Evolutionary conservation across 2,797 vertebrate species (phyloP).

Genomic region (Somateria mollissima): DNA sequence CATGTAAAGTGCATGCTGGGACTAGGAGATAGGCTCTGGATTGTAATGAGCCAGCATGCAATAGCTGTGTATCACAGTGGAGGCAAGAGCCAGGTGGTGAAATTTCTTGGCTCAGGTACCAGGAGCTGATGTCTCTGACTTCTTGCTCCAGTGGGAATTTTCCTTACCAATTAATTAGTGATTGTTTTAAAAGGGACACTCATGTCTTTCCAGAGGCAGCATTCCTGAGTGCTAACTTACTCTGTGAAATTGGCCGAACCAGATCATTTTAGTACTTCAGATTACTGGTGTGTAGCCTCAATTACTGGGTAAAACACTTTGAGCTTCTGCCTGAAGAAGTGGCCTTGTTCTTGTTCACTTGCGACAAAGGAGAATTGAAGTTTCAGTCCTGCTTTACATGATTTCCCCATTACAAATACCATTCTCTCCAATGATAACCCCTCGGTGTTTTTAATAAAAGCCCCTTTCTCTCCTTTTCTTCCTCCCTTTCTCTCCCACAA

Average conservation of each 20-base stretch:
- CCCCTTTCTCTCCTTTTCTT: constrained; percentile 16
- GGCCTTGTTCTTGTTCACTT: constrained; percentile 38
- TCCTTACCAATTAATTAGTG: constrained; percentile 14
- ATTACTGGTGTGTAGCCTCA: not conserved
- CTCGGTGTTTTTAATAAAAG: constrained; percentile 39
- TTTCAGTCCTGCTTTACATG: not conserved
- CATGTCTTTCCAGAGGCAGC: not conserved
- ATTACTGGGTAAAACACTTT: constrained; percentile 13
- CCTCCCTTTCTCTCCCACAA: constrained; percentile 57
- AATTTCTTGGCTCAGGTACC: constrained; percentile 34
- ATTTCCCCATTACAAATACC: not conserved
- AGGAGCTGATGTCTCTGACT: not conserved
- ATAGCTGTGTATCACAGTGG: not conserved
- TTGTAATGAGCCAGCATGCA: not conserved
- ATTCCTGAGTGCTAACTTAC: not conserved
- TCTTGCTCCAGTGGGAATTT: constrained; percentile 22
- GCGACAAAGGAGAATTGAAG: constrained; percentile 8
- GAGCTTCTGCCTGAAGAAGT: constrained; percentile 28
- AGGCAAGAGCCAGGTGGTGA: constrained; percentile 30
- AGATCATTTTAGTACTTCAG: not conserved
- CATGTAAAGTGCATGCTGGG: not conserved
- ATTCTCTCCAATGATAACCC: not conserved
- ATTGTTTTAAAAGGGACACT: constrained; percentile 6
- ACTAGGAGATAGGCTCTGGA: not conserved
- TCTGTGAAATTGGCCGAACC: not conserved